Evolutionary conservation across 2,888 invertebrate genomes (phyloP).

Genomic region (Spodoptera exigua): DNA sequence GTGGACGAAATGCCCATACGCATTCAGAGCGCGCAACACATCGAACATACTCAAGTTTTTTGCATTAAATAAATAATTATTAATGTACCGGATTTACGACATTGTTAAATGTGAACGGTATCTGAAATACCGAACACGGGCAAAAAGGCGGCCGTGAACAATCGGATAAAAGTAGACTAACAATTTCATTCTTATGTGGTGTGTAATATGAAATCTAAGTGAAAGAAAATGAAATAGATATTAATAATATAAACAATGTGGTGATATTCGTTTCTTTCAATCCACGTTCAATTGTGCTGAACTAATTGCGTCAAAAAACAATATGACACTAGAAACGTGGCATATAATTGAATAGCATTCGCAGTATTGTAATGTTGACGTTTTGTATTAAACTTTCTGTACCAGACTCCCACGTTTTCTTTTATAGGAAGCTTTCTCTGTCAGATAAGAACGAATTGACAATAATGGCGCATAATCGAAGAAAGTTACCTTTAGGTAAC

Average conservation of each 20-base stretch:
- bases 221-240: conserved; percentile 28
- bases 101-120: conserved; percentile 56
- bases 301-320: conserved; percentile 72
- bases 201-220: conserved; percentile 41
- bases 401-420: conserved; percentile 85
- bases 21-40: conserved; percentile 61
- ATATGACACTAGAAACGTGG: conserved; percentile 75
- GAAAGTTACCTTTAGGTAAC: conserved; percentile 67
- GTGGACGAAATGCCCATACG: conserved; percentile 55
- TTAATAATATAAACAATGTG: conserved; percentile 33
- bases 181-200: conserved; percentile 30
- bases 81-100: conserved; percentile 58
- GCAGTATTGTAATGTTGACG: conserved; percentile 68
- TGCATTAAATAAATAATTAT: conserved; percentile 57
- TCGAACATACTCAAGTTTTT: conserved; percentile 61
- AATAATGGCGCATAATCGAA: conserved; percentile 75
- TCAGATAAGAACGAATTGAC: conserved; percentile 79
- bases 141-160: conserved; percentile 28
- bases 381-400: conserved; percentile 77
- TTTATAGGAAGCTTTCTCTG: conserved; percentile 83
- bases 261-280: conserved; percentile 50
- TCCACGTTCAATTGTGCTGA: conserved; percentile 60
- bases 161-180: conserved; percentile 32
- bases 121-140: conserved; percentile 28
- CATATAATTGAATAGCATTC: conserved; percentile 71